Conservation (phyloP, 2,113 vertebrate species). For the Podarcis muralis region DNA sequence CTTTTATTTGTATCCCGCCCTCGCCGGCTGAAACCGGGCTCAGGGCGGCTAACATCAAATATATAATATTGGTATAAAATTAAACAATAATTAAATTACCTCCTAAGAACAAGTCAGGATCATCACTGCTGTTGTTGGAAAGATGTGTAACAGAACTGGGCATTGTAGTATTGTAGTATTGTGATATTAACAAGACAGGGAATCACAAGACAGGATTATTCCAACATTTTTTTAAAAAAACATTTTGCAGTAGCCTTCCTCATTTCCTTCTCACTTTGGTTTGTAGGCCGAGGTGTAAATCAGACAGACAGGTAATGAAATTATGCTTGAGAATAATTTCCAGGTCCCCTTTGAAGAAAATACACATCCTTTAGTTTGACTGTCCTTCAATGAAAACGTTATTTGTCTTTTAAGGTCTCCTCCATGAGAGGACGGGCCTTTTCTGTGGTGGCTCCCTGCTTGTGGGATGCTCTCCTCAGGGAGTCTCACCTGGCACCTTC, state of each 20-base stretch:
- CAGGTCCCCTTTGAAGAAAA: slow-evolving; percentile 17
- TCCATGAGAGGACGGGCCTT: too few species aligned
- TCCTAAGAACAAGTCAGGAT: neutral
- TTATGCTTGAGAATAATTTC: neutral
- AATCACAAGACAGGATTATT: neutral
- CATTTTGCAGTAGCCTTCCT: neutral
- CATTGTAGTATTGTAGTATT: neutral
- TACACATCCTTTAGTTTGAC: neutral
- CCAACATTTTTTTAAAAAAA: neutral
- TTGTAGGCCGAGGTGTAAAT: neutral
- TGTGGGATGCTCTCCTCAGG: too few species aligned
- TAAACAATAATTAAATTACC: too few species aligned
- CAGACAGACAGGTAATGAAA: neutral
- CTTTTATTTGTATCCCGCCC: too few species aligned
- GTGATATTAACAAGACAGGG: neutral
- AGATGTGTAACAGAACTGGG: neutral
- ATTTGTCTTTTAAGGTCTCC: neutral
- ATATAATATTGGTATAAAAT: too few species aligned
- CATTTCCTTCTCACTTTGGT: slow-evolving; percentile 14
- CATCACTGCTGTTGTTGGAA: neutral
- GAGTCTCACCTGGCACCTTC: too few species aligned
- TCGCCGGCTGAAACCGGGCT: too few species aligned
- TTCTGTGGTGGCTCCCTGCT: too few species aligned
- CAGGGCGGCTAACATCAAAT: too few species aligned
- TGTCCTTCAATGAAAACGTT: neutral